Evolutionary conservation across 2,113 vertebrate genomes (phyloP), one percentile per base, ranked within the genome.

Genomic region (Mobula birostris): DNA sequence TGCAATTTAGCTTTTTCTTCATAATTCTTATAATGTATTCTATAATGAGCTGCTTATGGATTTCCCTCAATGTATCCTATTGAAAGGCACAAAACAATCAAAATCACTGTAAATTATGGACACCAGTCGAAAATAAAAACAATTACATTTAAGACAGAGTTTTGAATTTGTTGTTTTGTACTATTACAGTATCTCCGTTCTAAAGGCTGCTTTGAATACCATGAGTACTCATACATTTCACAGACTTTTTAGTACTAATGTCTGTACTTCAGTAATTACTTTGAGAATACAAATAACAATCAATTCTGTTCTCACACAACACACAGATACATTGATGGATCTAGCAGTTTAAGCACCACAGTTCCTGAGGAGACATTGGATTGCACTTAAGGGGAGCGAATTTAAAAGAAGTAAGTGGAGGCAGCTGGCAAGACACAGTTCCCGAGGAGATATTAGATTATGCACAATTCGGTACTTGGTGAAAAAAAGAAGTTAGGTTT

Each of bases 1-100:
- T 98, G 95, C 97, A 95, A 94, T 95, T 97, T 88, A 97, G 94
- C 94, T 96, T 97, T 82, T 95, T 97, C 95, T 96, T 98, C 95
- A 98, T 95, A 95, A 98, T 97, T 95, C 96, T 97, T 94, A 94
- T 94, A 0, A 98, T 96, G 94, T 98, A 98, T 68, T 97, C 96
- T 88, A 96, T 96, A 88, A 97, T 97, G 95, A 98, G 83, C 1
- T 96, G 94, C 82, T 95, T 32, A 82, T 97, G 96, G 56, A 97
- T 94, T 92, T 94, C 88, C 0, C 14, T 61, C 40, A 98, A 0
- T 0, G 98, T 95, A 80, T 95, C 96, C 98, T 99, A 94, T 61
- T 94, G 92, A 66, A 95, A 61, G 94, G 17, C 94, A 40, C 82
- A 72, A 87, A 72, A 63, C 15, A 56, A 27, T 27, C 56, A 87